Base-by-base conservation (phyloP, 2,113 vertebrate species). In the Labrus mixtus region DNA sequence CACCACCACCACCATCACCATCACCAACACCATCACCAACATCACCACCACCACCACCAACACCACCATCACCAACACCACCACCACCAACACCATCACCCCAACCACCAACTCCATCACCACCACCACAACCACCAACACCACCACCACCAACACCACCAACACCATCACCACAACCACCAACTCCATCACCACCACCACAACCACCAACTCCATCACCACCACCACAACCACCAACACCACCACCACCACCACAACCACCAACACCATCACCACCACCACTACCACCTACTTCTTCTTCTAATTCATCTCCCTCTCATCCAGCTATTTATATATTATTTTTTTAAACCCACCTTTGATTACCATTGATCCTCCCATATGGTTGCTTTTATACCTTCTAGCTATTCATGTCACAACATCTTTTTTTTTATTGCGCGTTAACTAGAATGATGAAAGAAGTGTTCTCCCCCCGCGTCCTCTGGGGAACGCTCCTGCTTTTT, bases 361-460 rank as follows among this genome's bases (percentile, higher is more conserved):
- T 90, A 75, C 50, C 78, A 39, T 46, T 79, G 85, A 86, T 88
- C 82, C 82, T 68, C 73, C 63, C 61, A 17, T 3, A 51, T 17
- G 37, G 66, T n/a, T 17, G 61, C 3, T 77, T 33, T 76, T 59
- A 69, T 69, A 66, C 64, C 85, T 67, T 72, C 22, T 1, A 46
- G 63, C 74, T 83, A 60, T 84, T 89, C 68, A 63, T 74, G 83
- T 85, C 87, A 25, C 81, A 45, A 51, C 76, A 59, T 70, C 85
- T 83, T 76, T 82, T 78, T 78, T 68, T 85, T 77, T 87, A 86
- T 88, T 83, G 81, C 70, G 70, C 79, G 67, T 86, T 86, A 89
- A 85, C 67, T 69, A 23, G 64, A 73, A 59, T 73, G 87, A 91
- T 90, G 86, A 86, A 88, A 87, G 85, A 59, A 82, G 80, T 69